These are phyloP conservation scores for Ciconia nigra DNA, from an alignment of 2,797 vertebrate genomes.

Conservation along the genomic window DNA sequence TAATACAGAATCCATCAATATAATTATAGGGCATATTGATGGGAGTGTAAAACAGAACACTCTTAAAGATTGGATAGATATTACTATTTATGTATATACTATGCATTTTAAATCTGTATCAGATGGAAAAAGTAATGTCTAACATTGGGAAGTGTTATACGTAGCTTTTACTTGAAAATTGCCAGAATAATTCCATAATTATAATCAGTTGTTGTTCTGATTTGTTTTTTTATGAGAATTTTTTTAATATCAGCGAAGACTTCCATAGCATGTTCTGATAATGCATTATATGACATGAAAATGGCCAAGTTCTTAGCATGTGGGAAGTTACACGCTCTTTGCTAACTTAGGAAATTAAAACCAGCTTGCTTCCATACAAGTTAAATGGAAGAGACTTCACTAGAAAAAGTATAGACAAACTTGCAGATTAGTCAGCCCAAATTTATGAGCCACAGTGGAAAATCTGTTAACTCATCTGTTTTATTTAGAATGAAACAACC, in stretches of 20 bases:
- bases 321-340: not conserved
- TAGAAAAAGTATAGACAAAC: not conserved
- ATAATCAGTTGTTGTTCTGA: not conserved
- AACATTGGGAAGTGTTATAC: conserved; percentile 7
- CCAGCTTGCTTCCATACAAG: not conserved
- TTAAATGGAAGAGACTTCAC: not conserved
- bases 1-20: not conserved
- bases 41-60: not conserved
- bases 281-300: not conserved
- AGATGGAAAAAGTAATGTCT: conserved; percentile 60
- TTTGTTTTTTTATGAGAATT: not conserved
- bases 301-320: not conserved
- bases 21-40: not conserved
- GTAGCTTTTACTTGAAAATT: conserved; percentile 3
- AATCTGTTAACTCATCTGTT: not conserved
- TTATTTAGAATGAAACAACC: not conserved
- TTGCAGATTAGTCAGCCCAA: not conserved
- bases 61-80: not conserved
- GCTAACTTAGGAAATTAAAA: not conserved
- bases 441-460: not conserved
- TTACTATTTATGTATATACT: conserved; percentile 8
- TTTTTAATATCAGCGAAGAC: not conserved
- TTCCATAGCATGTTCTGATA: not conserved
- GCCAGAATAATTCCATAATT: not conserved
- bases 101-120: conserved; percentile 52